Percentiles rank a stretch among this genome's conserved stretches.
These are phyloP conservation scores for Cheilosia grossa DNA, from an alignment of 2,888 invertebrate species.

Conservation along the genomic window DNA sequence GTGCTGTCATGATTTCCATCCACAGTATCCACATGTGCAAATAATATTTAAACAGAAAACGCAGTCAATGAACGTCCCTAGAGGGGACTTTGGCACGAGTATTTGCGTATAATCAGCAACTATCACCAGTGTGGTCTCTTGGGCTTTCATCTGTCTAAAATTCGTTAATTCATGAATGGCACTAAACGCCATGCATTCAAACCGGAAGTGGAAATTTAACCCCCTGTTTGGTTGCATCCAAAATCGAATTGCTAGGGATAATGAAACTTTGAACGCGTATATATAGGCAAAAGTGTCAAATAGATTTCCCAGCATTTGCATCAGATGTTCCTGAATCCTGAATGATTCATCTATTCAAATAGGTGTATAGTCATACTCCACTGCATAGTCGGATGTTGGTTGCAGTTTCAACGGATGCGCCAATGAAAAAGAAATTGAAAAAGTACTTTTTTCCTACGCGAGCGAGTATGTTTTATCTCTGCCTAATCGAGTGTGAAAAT, in stretches of 20 bases:
- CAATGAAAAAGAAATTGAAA: conserved; percentile 45
- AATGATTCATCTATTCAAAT: conserved; percentile 39
- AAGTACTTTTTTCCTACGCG: conserved; percentile 7
- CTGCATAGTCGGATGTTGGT: conserved; percentile 28
- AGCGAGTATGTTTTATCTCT: conserved; percentile 42
- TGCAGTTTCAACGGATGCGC: conserved; percentile 46
- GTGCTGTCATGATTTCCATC: conserved; percentile 10
- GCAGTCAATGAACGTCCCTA: conserved; percentile 11
- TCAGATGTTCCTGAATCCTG: conserved; percentile 44
- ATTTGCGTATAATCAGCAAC: conserved; percentile 49
- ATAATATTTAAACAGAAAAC: conserved; percentile 31
- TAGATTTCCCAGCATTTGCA: conserved; percentile 52
- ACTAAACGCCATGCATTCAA: conserved; percentile 22
- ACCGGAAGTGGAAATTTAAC: conserved; percentile 32
- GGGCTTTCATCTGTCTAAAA: conserved; percentile 29
- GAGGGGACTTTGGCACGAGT: not conserved
- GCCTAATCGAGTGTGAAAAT: conserved; percentile 68
- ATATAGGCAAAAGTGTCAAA: conserved; percentile 54
- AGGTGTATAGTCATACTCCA: not conserved
- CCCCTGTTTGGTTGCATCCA: conserved; percentile 23
- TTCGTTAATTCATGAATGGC: conserved; percentile 40
- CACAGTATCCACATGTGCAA: conserved; percentile 1
- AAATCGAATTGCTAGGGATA: conserved; percentile 57
- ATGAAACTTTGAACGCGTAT: conserved; percentile 41
- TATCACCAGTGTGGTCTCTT: conserved; percentile 13